phyloP scores from a whole-genome alignment of 1,140 invertebrate genomes.

The Nasonia giraulti region DNA sequence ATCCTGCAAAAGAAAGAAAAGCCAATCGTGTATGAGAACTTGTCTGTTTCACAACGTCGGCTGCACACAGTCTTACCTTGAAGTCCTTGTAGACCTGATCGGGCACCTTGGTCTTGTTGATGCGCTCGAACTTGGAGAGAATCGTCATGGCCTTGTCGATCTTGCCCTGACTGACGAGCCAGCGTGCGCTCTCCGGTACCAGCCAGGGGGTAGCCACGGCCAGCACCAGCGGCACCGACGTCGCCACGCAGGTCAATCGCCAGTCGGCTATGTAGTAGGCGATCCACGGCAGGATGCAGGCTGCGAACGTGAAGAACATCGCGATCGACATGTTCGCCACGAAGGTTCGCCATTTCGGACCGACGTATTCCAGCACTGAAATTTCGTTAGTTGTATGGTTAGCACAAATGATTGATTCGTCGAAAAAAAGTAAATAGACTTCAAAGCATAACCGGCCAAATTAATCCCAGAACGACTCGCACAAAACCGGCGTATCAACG shows the following conservation, averaged over 20 bases:
- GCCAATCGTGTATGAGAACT: background rate
- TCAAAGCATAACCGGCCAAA: too few species aligned
- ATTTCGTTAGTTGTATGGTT: background rate
- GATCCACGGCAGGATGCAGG: slow-evolving; percentile 87
- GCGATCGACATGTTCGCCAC: slow-evolving; percentile 93
- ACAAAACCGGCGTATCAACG: too few species aligned
- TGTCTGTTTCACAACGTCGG: too few species aligned
- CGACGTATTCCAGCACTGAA: slow-evolving; percentile 89
- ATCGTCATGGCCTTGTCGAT: slow-evolving; percentile 85
- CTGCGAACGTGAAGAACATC: slow-evolving; percentile 88
- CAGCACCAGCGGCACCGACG: slow-evolving; percentile 83
- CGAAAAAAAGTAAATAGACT: too few species aligned
- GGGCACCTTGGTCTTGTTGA: slow-evolving; percentile 85
- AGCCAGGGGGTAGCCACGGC: slow-evolving; percentile 82
- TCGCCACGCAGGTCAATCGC: slow-evolving; percentile 82
- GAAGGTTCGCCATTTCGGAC: slow-evolving; percentile 90
- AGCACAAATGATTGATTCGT: too few species aligned
- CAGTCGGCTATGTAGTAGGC: slow-evolving; percentile 85
- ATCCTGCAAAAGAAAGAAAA: slow-evolving; percentile 70
- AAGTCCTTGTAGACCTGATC: slow-evolving; percentile 84
- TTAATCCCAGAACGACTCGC: too few species aligned
- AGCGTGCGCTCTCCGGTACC: slow-evolving; percentile 90
- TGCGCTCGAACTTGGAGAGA: slow-evolving; percentile 84
- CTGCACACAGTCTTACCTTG: slow-evolving; percentile 69
- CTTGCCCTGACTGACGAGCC: slow-evolving; percentile 88